Conservation (phyloP, 2,113 vertebrate species). For the Corapipo altera region DNA sequence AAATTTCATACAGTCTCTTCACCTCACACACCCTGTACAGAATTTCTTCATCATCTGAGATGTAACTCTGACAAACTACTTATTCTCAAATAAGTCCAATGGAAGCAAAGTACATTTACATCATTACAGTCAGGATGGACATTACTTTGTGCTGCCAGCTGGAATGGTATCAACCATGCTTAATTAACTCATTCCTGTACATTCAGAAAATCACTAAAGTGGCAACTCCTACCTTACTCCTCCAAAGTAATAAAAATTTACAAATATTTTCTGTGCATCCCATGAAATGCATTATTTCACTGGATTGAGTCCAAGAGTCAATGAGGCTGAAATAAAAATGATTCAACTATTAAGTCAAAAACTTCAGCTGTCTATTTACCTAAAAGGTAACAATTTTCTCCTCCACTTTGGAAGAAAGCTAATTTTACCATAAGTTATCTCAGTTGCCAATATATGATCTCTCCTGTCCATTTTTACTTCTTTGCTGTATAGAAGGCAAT, state of each 20-base stretch:
- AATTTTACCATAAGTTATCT: not conserved
- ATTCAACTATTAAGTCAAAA: not conserved
- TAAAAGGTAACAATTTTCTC: not conserved
- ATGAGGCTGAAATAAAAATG: not conserved
- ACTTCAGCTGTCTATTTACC: not conserved
- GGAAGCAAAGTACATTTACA: conserved; percentile 31
- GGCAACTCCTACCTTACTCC: not conserved
- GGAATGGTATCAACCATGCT: conserved; percentile 66
- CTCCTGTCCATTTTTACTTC: not conserved
- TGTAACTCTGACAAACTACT: not conserved
- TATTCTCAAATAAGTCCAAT: conserved; percentile 8
- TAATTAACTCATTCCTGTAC: conserved; percentile 23
- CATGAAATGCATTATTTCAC: not conserved
- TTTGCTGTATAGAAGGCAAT: not conserved
- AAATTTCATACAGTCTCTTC: not conserved
- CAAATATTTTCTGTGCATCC: not conserved
- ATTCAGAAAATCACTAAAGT: conserved; percentile 14
- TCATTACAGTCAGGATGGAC: conserved; percentile 60
- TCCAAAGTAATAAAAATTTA: not conserved
- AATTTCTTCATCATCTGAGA: conserved; percentile 1
- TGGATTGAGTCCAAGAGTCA: not conserved
- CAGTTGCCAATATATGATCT: not conserved
- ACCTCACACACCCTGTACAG: not conserved
- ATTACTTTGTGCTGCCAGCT: conserved; percentile 62
- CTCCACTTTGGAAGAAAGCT: not conserved